Conservation (phyloP, 1,140 invertebrate species). For the Dufourea novaeangliae region DNA sequence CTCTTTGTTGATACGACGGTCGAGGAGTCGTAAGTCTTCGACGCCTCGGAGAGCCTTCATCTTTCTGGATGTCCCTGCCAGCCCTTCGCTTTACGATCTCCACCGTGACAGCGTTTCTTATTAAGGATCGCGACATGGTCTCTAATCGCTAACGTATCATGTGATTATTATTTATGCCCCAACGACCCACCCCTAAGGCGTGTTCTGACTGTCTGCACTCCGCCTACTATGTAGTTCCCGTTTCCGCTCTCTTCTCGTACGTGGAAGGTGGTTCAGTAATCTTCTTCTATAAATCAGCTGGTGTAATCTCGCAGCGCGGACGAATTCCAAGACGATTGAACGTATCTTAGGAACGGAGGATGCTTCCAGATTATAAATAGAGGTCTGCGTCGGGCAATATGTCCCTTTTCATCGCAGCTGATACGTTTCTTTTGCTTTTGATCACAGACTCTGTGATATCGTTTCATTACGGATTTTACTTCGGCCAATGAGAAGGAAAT, state of each 20-base stretch:
- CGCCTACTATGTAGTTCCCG: constrained; percentile 3
- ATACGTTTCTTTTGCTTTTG: neutral
- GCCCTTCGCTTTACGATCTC: constrained; percentile 51
- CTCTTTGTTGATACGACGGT: neutral
- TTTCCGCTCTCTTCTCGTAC: constrained; percentile 12
- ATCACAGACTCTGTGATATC: neutral
- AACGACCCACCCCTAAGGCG: neutral
- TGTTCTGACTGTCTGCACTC: constrained; percentile 16
- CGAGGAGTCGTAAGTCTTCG: neutral
- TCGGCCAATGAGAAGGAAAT: neutral
- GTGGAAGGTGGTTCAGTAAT: constrained; percentile 38
- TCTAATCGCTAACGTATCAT: constrained; percentile 40
- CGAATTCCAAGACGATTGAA: constrained; percentile 56
- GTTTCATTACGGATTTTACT: neutral
- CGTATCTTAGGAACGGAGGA: constrained; percentile 39
- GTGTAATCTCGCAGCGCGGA: constrained; percentile 55
- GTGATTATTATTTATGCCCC: constrained; percentile 65
- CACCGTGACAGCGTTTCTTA: constrained; percentile 37
- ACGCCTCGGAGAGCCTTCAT: constrained; percentile 19
- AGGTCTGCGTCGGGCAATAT: neutral
- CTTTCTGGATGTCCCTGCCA: constrained; percentile 36
- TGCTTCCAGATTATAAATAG: constrained; percentile 10
- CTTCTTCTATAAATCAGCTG: constrained; percentile 59
- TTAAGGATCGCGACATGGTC: constrained; percentile 40
- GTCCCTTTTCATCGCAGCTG: neutral